Percentiles rank a stretch among this genome's conserved stretches.
phyloP scores from a whole-genome alignment of 2,797 vertebrate genomes.

The Danio albolineatus region DNA sequence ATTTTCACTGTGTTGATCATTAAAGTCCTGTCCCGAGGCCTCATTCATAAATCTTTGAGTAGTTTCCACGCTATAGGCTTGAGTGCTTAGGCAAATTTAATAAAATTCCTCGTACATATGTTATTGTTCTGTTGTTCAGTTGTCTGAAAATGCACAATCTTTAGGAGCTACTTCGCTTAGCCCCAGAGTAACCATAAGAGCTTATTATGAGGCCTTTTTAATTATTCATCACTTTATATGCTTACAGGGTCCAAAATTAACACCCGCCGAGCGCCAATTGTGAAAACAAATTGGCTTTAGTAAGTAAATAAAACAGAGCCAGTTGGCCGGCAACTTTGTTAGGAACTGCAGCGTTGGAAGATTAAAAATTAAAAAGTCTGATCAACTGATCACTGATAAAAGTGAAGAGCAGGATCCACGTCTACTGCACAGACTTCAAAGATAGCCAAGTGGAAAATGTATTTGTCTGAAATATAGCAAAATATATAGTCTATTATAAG shows the following conservation, averaged over 20 bases:
- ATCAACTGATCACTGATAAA: not conserved
- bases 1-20: not conserved
- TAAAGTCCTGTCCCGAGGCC: not conserved
- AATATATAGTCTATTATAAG: too few relatives aligned
- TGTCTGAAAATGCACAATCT: not conserved
- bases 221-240: not conserved
- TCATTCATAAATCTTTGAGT: not conserved
- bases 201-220: constrained; percentile 18
- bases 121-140: not conserved
- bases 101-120: not conserved
- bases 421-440: too few relatives aligned
- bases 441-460: too few relatives aligned
- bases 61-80: not conserved
- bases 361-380: not conserved
- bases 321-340: not conserved
- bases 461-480: too few relatives aligned
- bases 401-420: not conserved
- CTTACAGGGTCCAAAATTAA: constrained; percentile 7
- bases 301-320: constrained; percentile 18
- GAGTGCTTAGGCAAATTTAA: not conserved
- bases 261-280: not conserved
- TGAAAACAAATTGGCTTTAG: constrained; percentile 14
- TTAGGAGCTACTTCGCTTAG: not conserved
- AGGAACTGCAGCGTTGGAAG: not conserved
- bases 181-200: not conserved